Conservation (phyloP, 2,113 vertebrate genomes). For the Mastomys natalensis region DNA sequence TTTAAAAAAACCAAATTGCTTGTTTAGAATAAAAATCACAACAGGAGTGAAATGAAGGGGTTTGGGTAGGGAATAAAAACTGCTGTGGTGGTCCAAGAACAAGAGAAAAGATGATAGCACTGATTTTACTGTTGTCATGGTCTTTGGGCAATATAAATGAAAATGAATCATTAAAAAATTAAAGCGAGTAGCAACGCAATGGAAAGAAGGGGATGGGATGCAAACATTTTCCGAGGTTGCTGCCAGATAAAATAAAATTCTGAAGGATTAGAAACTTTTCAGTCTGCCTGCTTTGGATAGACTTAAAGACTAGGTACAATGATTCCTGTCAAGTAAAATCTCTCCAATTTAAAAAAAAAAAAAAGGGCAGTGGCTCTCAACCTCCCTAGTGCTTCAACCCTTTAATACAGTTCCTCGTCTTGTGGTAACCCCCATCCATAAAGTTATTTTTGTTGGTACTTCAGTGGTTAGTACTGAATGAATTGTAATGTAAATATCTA, state of each 20-base stretch:
- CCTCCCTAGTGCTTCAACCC: neutral
- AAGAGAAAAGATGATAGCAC: neutral
- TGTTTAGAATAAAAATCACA: constrained; percentile 49
- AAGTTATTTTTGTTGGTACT: neutral
- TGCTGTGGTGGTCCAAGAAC: neutral
- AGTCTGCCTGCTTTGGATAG: constrained; percentile 68
- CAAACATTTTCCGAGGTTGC: constrained; percentile 53
- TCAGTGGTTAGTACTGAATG: neutral
- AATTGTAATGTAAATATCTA: neutral
- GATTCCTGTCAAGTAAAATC: constrained; percentile 71
- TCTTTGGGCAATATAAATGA: neutral
- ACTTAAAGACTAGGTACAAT: constrained; percentile 61
- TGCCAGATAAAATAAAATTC: constrained; percentile 63
- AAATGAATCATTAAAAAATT: neutral
- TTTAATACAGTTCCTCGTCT: neutral
- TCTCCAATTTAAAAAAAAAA: constrained; percentile 46
- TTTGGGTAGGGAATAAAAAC: neutral
- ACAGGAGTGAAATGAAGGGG: constrained; percentile 14
- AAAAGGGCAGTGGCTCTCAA: neutral
- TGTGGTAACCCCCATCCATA: neutral
- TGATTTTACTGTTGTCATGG: neutral
- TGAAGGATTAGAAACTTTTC: constrained; percentile 63
- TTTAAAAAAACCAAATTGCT: neutral
- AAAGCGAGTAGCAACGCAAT: neutral
- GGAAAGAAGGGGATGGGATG: neutral